Evolutionary conservation across 2,797 vertebrate species (phyloP), one percentile per base, ranked within the genome.

Genomic region (Natrix natrix): DNA sequence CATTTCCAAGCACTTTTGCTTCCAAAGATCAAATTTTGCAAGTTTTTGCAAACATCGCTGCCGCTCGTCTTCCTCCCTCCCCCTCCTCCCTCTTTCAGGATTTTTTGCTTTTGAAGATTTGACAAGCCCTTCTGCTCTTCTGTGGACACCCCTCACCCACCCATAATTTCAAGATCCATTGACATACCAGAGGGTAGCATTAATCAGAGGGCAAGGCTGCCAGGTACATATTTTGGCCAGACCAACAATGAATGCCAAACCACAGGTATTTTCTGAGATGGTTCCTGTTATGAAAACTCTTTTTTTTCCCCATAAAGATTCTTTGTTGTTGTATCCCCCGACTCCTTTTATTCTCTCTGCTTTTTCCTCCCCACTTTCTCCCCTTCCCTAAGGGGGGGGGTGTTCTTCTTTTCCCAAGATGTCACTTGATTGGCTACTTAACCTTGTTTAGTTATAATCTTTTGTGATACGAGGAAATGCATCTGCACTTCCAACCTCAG

Each of bases 281-380:
- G 98, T 98, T 98, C 98, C 98, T 98, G 98, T 98, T 98, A 97
- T 97, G 95, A 94, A 98, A 98, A 97, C 97, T 97, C 97, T 98
- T 97, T 97, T 14, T 7, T 43, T 20, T 0, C 66, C 32, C 88
- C 97, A 96, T 96, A 93, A 96, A 96, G 95, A 96, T 96, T 96
- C 95, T 90, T 95, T 93, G 94, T 91, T 92, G 93, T 63, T 83
- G 92, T n/a, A 54, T 83, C 59, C 91, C 87, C 90, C 55, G 28
- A 89, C 92, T 26, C 5, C 55, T 56, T 86, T 95, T 94, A 86
- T 94, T 91, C 90, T 87, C 52, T 43, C 17, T 5, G 16, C 59
- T 88, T 60, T 88, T 69, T 60, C 55, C n/a, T 43, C 22, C 52
- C 32, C 22, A 56, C 78, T 56, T 16, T 7, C 78, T 86, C 32